A percentile compares a stretch with the other conserved stretches of the same genome.
Evolutionary conservation across 2,888 invertebrate species (phyloP).

Genomic region (Amphipoea lucens): DNA sequence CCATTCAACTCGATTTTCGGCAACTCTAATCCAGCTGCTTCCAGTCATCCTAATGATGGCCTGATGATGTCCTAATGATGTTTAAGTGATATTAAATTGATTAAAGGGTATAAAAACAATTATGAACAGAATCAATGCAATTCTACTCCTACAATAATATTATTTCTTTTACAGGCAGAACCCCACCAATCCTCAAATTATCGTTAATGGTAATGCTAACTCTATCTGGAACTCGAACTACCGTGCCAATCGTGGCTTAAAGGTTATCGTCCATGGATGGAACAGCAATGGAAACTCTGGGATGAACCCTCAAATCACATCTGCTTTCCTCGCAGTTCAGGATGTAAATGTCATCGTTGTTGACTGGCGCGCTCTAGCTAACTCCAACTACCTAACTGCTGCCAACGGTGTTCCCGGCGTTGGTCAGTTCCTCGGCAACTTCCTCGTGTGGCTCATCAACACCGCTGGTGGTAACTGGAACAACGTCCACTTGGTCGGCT

Average conservation of each 20-base stretch:
- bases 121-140: background rate
- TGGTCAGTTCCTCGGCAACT: conserved; percentile 81
- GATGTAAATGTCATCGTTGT: conserved; percentile 84
- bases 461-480: conserved; percentile 81
- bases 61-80: no score
- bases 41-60: no score
- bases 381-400: conserved; percentile 73
- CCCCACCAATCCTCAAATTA: conserved; percentile 73
- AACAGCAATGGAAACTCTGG: conserved; percentile 75
- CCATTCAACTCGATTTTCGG: no score
- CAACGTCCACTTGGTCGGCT: conserved; percentile 85
- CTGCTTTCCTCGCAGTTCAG: conserved; percentile 75
- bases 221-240: conserved; percentile 77
- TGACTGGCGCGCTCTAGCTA: conserved; percentile 80
- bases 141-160: background rate
- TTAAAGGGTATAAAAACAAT: no score
- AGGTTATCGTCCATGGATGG: conserved; percentile 83
- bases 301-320: conserved; percentile 73
- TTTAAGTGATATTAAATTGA: no score
- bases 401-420: conserved; percentile 78
- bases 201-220: conserved; percentile 76
- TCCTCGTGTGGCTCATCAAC: conserved; percentile 82
- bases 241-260: conserved; percentile 67
- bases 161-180: conserved; percentile 69
- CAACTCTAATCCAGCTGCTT: no score